These are phyloP conservation scores for Leptopterna dolabrata DNA, from an alignment of 2,888 invertebrate species.

Conservation along the genomic window DNA sequence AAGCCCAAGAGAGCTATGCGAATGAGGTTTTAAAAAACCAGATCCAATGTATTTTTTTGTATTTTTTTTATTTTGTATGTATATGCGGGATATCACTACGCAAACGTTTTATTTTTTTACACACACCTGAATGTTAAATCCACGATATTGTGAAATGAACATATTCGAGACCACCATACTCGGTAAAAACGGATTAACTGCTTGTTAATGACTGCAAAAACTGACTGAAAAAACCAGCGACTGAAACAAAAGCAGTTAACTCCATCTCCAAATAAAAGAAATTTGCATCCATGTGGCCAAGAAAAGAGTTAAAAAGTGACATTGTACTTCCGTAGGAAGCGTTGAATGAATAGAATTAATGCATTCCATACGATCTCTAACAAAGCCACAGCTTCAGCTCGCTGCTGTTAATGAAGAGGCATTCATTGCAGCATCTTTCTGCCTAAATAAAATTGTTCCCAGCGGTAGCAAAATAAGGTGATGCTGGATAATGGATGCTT, in stretches of 20 bases:
- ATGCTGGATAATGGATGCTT: constrained; percentile 28
- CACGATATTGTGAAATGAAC: constrained; percentile 40
- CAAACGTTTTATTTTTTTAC: constrained; percentile 36
- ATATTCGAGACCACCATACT: neutral
- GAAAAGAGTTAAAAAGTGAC: constrained; percentile 10
- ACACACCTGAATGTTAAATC: constrained; percentile 30
- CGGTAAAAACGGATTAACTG: neutral
- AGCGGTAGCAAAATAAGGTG: constrained; percentile 37
- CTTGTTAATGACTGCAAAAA: neutral
- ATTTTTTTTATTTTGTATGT: too few relatives aligned
- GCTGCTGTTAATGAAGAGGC: constrained; percentile 39
- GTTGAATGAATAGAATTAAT: constrained; percentile 41
- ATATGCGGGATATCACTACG: neutral
- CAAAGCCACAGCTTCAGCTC: constrained; percentile 5
- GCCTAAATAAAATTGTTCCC: constrained; percentile 5
- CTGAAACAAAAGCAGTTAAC: constrained; percentile 42
- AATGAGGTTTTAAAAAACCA: neutral
- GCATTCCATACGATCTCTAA: constrained; percentile 25
- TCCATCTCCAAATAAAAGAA: constrained; percentile 37
- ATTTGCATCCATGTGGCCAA: constrained; percentile 25
- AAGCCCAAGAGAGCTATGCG: neutral
- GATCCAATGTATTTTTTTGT: too few relatives aligned
- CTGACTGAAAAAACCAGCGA: neutral
- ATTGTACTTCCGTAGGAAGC: constrained; percentile 24
- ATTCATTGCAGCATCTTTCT: constrained; percentile 27